A percentile compares a stretch with the other conserved stretches of the same genome.
phyloP scores from a whole-genome alignment of 2,797 vertebrate genomes.

The Vipera ursinii region DNA sequence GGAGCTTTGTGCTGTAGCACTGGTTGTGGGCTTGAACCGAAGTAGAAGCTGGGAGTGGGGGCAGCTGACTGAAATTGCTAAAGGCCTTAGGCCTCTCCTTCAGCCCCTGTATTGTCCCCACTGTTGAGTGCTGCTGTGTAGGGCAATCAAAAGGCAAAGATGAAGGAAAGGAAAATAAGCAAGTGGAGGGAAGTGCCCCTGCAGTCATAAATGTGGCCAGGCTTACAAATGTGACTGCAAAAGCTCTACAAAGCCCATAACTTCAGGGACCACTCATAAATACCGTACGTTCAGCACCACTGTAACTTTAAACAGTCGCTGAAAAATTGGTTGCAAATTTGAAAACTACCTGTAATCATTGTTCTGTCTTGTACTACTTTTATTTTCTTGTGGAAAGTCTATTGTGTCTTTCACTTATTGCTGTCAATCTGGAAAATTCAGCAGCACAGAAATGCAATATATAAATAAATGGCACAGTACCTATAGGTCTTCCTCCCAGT shows the following conservation, averaged over 20 bases:
- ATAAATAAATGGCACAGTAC: neutral
- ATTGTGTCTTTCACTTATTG: neutral
- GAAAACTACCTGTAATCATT: neutral
- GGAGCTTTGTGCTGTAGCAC: neutral
- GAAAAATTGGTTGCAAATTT: neutral
- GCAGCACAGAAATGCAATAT: neutral
- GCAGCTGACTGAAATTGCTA: neutral
- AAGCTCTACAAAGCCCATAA: neutral
- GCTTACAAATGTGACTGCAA: neutral
- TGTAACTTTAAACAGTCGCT: neutral
- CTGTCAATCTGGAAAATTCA: neutral
- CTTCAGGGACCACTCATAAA: neutral
- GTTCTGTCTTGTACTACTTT: neutral
- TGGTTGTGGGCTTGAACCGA: neutral
- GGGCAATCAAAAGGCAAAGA: neutral
- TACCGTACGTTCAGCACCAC: neutral
- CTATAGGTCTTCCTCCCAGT: neutral
- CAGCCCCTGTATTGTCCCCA: neutral
- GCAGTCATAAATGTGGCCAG: neutral
- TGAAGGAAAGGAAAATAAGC: neutral
- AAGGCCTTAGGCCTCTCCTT: neutral
- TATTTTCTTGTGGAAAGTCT: neutral
- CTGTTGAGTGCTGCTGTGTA: neutral
- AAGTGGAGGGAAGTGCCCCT: neutral
- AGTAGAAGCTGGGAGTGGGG: neutral